Evolutionary conservation across 2,888 invertebrate genomes (phyloP), one percentile per base, ranked within the genome.

Genomic region (Diplazon laetatorius): DNA sequence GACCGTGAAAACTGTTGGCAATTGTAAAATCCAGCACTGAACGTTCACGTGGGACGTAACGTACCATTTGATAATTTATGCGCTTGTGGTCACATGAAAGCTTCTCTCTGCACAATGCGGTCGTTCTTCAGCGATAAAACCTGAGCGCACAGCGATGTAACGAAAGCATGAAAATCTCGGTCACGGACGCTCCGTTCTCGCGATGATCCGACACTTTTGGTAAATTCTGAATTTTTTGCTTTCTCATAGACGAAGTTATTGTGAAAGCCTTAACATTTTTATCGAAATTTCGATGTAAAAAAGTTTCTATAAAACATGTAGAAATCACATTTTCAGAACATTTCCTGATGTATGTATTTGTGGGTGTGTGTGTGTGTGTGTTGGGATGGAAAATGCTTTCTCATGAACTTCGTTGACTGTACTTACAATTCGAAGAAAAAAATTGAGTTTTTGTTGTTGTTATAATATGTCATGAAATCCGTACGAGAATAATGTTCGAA

Each of bases 1-100:
- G 18, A 16, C 59, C 20, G 37, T 71, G 62, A 66, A 66, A 71
- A 50, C 30, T 39, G 48, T 39, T 63, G 52, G 65, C 73, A 66
- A 69, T 78, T 70, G 50, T 35, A 39, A 78, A 73, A 74, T 73
- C 57, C 59, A 63, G 16, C 20, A 37, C 5, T 35, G 59, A 25
- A 63, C 52, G 65, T 74, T 18, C 37, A 62, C 68, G 77, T 68
- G 66, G n/a, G 72, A 37, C 55, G 55, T 35, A 48, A 72, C 52
- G 44, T 68, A 35, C 57, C 52, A 78, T 69, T 73, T 60, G 69
- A 72, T 46, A 69, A 75, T 75, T 69, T 74, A 62, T 57, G 69
- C 70, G 52, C 60, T 73, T 70, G 70, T 37, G 52, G 70, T 22
- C 30, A 65, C 59, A 78, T 70, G 74, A 78, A 78, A 78, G 78